These are phyloP conservation scores for Tenthredo scrophulariae DNA, from an alignment of 2,888 invertebrate species.

Conservation along the genomic window DNA sequence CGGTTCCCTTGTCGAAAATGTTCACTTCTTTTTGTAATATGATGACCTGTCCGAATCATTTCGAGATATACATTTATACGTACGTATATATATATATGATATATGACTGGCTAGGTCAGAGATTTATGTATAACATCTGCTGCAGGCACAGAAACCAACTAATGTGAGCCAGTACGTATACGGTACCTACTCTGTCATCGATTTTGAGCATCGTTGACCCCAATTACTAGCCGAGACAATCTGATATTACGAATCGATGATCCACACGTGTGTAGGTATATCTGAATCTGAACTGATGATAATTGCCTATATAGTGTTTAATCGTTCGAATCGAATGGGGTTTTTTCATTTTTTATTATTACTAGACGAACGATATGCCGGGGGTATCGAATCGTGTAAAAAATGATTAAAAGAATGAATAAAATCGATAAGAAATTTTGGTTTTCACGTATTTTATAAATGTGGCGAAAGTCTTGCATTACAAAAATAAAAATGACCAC, in stretches of 20 bases:
- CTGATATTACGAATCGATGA: slow-evolving; percentile 64
- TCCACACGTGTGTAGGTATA: not conserved
- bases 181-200: slow-evolving; percentile 30
- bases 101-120: slow-evolving; percentile 4
- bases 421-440: not conserved
- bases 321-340: not conserved
- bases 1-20: not conserved
- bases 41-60: slow-evolving; percentile 16
- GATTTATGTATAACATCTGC: slow-evolving; percentile 12
- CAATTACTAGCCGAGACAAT: slow-evolving; percentile 44
- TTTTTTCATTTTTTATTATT: not conserved
- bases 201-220: slow-evolving; percentile 52
- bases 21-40: not conserved
- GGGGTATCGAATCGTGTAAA: not conserved
- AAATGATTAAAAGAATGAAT: not conserved
- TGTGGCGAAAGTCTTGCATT: not conserved
- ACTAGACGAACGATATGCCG: not conserved
- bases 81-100: not conserved
- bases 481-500: not conserved
- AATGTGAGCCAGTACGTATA: not conserved
- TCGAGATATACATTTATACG: not conserved
- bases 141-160: not conserved
- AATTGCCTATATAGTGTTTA: not conserved
- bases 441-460: not conserved
- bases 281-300: not conserved